phyloP scores from a whole-genome alignment of 2,797 vertebrate species.

The Acanthurus leucopareius region DNA sequence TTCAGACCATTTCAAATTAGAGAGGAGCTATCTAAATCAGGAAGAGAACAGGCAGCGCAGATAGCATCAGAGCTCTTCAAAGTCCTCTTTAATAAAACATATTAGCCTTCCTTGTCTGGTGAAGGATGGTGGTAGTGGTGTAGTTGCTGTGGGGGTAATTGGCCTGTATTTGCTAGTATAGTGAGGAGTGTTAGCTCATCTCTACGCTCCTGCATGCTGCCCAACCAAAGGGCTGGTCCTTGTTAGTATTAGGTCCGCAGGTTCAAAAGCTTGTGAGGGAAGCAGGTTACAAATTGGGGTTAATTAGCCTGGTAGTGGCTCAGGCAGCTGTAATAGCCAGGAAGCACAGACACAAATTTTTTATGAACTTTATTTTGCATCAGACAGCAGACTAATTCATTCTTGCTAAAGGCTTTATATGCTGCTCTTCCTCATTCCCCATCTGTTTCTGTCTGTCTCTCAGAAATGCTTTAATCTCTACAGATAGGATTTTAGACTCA shows the following conservation, averaged over 20 bases:
- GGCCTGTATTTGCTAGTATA: slow-evolving; percentile 17
- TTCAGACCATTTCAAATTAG: slow-evolving; percentile 77
- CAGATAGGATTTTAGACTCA: slow-evolving; percentile 40
- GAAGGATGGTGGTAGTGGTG: slow-evolving; percentile 49
- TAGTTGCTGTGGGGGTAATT: slow-evolving; percentile 46
- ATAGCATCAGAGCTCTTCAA: slow-evolving; percentile 78
- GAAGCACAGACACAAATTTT: slow-evolving; percentile 57
- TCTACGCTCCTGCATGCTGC: slow-evolving; percentile 10
- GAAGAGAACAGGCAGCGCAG: slow-evolving; percentile 59
- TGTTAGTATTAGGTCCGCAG: slow-evolving; percentile 51
- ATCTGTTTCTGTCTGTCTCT: slow-evolving; percentile 41
- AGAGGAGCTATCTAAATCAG: slow-evolving; percentile 68
- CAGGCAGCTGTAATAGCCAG: slow-evolving; percentile 40
- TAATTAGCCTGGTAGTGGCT: slow-evolving; percentile 69
- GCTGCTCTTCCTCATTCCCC: slow-evolving; percentile 31
- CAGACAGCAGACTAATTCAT: slow-evolving; percentile 49
- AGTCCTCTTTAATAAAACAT: slow-evolving; percentile 87
- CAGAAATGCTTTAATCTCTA: slow-evolving; percentile 51
- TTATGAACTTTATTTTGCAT: slow-evolving; percentile 53
- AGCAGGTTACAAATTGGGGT: slow-evolving; percentile 67
- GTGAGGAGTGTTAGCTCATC: slow-evolving; percentile 21
- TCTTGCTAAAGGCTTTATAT: slow-evolving; percentile 53
- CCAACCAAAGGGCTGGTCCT: slow-evolving; percentile 47
- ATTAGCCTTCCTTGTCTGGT: slow-evolving; percentile 59
- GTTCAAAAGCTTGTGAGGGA: slow-evolving; percentile 56